A percentile compares a stretch with the other conserved stretches of the same genome.
Conservation (phyloP, 1,140 invertebrate species). For the Lepidurus packardi region DNA sequence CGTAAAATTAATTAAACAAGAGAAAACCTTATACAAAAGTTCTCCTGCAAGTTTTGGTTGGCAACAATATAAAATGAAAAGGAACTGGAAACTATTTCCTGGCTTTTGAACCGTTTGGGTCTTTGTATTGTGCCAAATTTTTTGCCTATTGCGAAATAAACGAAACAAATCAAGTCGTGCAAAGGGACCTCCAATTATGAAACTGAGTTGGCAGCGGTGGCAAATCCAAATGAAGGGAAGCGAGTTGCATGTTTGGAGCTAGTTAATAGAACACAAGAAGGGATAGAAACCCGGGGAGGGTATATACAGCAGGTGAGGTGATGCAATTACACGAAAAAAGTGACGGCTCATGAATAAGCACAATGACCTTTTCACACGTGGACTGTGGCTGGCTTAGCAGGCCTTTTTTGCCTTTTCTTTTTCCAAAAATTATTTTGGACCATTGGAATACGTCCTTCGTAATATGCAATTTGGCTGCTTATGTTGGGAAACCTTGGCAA, state of each 20-base stretch:
- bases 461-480: not conserved
- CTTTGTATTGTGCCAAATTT: not conserved
- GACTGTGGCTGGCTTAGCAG: not conserved
- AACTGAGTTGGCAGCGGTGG: constrained; percentile 1
- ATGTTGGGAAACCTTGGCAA: not conserved
- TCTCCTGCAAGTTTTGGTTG: too few species aligned
- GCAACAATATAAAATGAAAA: not conserved
- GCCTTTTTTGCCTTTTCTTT: not conserved
- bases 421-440: not conserved
- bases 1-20: too few species aligned
- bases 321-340: constrained; percentile 16
- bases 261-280: constrained; percentile 8
- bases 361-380: constrained; percentile 18
- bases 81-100: not conserved
- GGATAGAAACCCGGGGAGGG: not conserved
- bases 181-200: not conserved
- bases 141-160: not conserved
- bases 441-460: constrained; percentile 13
- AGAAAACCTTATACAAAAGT: too few species aligned
- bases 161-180: not conserved
- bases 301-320: constrained; percentile 2
- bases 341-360: constrained; percentile 7
- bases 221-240: not conserved
- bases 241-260: constrained; percentile 13
- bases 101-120: not conserved